Base-by-base conservation (phyloP, 1,140 invertebrate genomes). In the Arctopsyche grandis region DNA sequence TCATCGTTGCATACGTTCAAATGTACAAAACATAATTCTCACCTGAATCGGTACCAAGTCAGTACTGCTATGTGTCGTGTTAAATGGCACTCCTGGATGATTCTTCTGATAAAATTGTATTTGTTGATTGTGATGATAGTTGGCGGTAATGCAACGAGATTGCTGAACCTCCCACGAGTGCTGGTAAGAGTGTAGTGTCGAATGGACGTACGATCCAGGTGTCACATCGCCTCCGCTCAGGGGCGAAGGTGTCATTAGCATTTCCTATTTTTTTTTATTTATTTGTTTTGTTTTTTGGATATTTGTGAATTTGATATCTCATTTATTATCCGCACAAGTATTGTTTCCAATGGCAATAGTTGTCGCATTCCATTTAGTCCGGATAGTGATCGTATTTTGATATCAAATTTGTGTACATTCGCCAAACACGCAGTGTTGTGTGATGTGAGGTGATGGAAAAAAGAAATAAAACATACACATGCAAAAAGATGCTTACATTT, bases 11-110 rank as follows among this genome's bases (percentile, higher is more conserved):
- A n/a, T 1, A 63, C 58, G 9, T 12, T 29, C 24, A 29, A 66
- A 66, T n/a, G 21, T 66, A 26, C 12, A 66, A 12, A 26, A 66
- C 19, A 66, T 24, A 26, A 24, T 26, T 66, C 88, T 88, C 91
- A 93, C 90, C 91, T 93, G 90, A 85, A 93, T 91, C 82, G 92
- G 90, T 85, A 93, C 91, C 86, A 93, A 89, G 85, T 93, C 91
- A 83, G 91, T 91, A 86, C 87, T 89, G 88, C 86, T 86, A 79
- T 86, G 80, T 83, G 85, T 84, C 84, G 86, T 85, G 79, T 82
- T 78, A 86, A 89, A 83, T 86, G 83, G 48, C 86, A 83, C 82
- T 87, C 87, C 80, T 84, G 84, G 83, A 85, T 85, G 83, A 84
- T 84, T 83, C 81, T 84, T 81, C 81, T 80, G 81, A 71, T 79